Base-by-base conservation (phyloP, 2,113 vertebrate species). In the Boleophthalmus pectinirostris region DNA sequence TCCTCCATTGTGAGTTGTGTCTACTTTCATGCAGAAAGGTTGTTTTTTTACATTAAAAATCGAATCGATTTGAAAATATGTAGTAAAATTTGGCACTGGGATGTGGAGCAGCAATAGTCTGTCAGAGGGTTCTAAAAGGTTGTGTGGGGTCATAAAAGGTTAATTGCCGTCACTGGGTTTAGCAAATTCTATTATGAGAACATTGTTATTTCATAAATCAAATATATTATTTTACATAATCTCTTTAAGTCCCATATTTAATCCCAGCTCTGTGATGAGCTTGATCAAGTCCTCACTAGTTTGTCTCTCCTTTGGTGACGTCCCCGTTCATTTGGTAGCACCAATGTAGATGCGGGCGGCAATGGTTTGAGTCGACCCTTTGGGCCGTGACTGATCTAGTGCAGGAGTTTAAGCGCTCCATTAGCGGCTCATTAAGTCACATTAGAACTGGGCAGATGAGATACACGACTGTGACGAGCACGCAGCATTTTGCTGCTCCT, bases 381-480 rank as follows among this genome's bases (percentile, higher is more conserved):
- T 0, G 61, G 82, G 81, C 71, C 80, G 68, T 75, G 75, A 83
- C 78, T 78, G 83, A 89, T 85, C 73, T 81, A 45, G 75, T 74
- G 68, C 77, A 35, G 66, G 68, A 74, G 20, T 83, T 83, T 83
- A 73, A 83, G 73, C 10, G 46, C 83, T 88, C 65, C 72, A 89
- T 90, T 87, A 86, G 66, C 78, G 79, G 78, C 86, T 91, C 86
- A 89, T 90, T 91, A 89, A 86, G 83, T 89, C 84, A 85, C 84
- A 88, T 90, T 82, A 87, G 75, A 76, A 78, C 77, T 74, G 24
- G 20, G 71, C 70, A 88, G 81, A 88, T 85, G 83, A 89, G 81
- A 88, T 85, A 25, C 79, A 85, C 67, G 81, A 78, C 74, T 75
- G 51, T 25, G 21, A 58, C 23, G 78, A 69, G 79, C 65, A 78